Evolutionary conservation across 1,140 invertebrate genomes (phyloP).

Genomic region (Lepidurus packardi): DNA sequence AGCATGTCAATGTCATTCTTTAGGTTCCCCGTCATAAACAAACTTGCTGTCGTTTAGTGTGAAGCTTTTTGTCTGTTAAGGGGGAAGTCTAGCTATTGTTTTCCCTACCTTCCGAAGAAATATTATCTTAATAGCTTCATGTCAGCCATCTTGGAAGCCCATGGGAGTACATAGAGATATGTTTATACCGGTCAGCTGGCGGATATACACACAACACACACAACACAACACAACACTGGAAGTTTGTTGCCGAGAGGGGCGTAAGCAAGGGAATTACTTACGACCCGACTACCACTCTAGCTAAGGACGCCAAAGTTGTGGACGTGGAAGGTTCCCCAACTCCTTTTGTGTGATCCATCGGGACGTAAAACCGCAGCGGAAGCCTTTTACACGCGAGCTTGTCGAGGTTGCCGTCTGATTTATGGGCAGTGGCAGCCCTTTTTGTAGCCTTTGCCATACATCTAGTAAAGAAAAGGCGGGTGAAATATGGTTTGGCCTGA

Average conservation of each 20-base stretch:
- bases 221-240: no score
- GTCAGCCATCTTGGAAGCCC: background rate
- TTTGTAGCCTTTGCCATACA: constrained; percentile 19
- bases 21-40: background rate
- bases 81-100: no score
- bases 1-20: background rate
- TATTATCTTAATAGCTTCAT: background rate
- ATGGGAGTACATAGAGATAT: no score
- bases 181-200: no score
- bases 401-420: constrained; percentile 20
- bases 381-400: constrained; percentile 21
- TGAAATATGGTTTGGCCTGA: constrained; percentile 7
- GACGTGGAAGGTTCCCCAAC: background rate
- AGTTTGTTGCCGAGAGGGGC: no score
- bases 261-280: no score
- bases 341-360: constrained; percentile 9
- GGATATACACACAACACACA: no score
- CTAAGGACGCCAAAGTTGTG: background rate
- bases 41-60: no score
- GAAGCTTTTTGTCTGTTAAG: no score
- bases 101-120: no score
- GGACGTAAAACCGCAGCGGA: constrained; percentile 20
- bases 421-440: constrained; percentile 20
- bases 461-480: constrained; percentile 8
- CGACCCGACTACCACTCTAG: no score